Base-by-base conservation (phyloP, 2,113 vertebrate genomes). In the Cephalopterus ornatus region DNA sequence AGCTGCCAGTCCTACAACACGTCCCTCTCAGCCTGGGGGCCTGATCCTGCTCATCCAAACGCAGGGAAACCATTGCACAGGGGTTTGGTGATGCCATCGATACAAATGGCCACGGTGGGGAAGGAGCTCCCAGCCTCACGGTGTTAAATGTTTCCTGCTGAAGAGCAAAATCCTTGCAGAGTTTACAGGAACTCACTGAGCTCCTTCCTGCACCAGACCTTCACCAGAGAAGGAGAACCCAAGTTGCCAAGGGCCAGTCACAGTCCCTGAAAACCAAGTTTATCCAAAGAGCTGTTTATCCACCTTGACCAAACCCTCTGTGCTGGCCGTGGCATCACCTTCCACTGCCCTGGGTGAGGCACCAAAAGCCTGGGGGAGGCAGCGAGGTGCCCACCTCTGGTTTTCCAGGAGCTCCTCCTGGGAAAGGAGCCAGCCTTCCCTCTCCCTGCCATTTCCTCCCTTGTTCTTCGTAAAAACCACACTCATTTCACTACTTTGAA, bases 401-500 rank as follows among this genome's bases (percentile, higher is more conserved):
- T 21, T 73, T 50, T 41, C 37, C 87, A 53, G 76, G 28, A 58
- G 32, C 14, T 26, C 50, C 65, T 85, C 26, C 66, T 23, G 67
- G 70, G 89, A 74, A 88, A 35, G 55, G 50, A 83, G 63, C 67
- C 78, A 67, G 9, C 20, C 50, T 61, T 59, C 68, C 74, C 61
- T 67, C 82, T 62, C 47, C 74, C 70, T 65, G 66, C 88, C 77
- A 15, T 52, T 85, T 71, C 82, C 67, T 81, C 66, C 81, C 90
- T 83, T 27, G 62, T 44, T 89, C 93, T 93, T 73, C 19, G 2
- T 66, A 39, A 41, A 76, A 89, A 73, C 92, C 81, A 44, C 91
- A n/a, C 88, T 95, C 87, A 61, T 95, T 74, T 67, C 92, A 14
- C 92, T 78, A 75, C 95, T 95, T 81, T 16, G 79, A 88, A 77